A percentile compares a stretch with the other conserved stretches of the same genome.
These are phyloP conservation scores for Eupithecia tripunctaria DNA, from an alignment of 2,888 invertebrate species.

Conservation along the genomic window DNA sequence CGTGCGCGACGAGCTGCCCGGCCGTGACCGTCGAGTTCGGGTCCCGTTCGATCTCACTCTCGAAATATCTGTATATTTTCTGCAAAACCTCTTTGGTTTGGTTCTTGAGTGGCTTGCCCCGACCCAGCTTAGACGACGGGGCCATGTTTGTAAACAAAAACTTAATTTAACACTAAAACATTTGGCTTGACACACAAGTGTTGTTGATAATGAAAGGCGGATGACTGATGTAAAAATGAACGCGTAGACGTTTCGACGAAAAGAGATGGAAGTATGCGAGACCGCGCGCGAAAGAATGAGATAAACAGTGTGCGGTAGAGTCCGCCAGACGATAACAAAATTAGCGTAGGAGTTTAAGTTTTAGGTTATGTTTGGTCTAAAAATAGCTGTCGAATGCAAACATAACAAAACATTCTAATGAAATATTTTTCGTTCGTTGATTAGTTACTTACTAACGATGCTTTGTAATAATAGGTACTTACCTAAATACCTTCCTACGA, in stretches of 20 bases:
- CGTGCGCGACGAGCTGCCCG: slow-evolving; percentile 52
- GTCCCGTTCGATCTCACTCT: slow-evolving; percentile 52
- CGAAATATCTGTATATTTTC: slow-evolving; percentile 53
- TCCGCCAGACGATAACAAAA: slow-evolving; percentile 30
- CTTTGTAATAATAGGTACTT: not conserved
- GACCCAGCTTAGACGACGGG: slow-evolving; percentile 51
- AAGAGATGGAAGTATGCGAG: slow-evolving; percentile 37
- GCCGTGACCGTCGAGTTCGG: slow-evolving; percentile 54
- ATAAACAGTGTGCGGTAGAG: slow-evolving; percentile 28
- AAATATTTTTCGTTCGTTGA: not conserved
- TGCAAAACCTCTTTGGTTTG: slow-evolving; percentile 54
- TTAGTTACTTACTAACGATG: not conserved
- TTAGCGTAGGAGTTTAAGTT: slow-evolving; percentile 37
- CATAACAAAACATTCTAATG: not conserved
- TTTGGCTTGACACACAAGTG: slow-evolving; percentile 53
- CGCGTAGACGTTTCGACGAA: slow-evolving; percentile 34
- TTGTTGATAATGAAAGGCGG: slow-evolving; percentile 53
- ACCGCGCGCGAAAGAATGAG: slow-evolving; percentile 37
- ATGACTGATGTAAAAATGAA: slow-evolving; percentile 50
- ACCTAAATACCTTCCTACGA: not conserved
- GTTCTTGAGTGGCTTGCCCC: slow-evolving; percentile 52
- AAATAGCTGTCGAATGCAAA: slow-evolving; percentile 5
- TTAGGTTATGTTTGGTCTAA: slow-evolving; percentile 38
- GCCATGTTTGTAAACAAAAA: slow-evolving; percentile 51
- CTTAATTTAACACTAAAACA: slow-evolving; percentile 40